Evolutionary conservation across 2,797 vertebrate species (phyloP), one percentile per base, ranked within the genome.

Genomic region (Clarias platycephalus): DNA sequence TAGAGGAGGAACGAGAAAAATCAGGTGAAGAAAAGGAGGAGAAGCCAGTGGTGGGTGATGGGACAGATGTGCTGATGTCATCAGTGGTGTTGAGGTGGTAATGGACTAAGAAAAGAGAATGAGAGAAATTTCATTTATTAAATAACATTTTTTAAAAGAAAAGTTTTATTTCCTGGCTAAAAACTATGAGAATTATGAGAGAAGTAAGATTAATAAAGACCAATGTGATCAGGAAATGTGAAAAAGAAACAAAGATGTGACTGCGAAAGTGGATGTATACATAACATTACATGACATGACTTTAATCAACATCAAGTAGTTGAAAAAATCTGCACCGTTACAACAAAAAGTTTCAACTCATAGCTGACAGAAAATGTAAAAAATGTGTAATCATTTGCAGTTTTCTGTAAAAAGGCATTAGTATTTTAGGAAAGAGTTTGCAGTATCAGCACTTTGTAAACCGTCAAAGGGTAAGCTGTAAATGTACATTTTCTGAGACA

Each of bases 111-210:
- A 62, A 53, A 31, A 58, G 5, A 77, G n/a, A 82, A 83, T 10
- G 26, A 62, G 40, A 78, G 58, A 78, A 60, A 60, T 78, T 24
- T 40, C 31, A 40, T 78, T 57, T 13, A n/a, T 78, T 62, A 62
- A 13, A 62, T 5, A 40, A 40, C 57, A 57, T 31, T 77, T 37
- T 60, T 60, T 53, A 1, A 53, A 53, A 53, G 49, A 37, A 62
- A 44, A 63, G 6, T 26, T n/a, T 13, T n/a, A 24, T 15, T 77
- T 58, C 16, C 28, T 76, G 28, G 53, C 28, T 58, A 2, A 22
- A 26, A 57, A 20, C 20, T 57, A 0, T 5, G n/a, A n/a, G n/a
- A n/a, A n/a, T n/a, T n/a, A 72, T 18, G 3, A 28, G 49, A 55
- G 31, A 4, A 28, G 16, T 26, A 4, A 31, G 0, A 26, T 31